Evolutionary conservation across 2,113 vertebrate genomes (phyloP), one percentile per base, ranked within the genome.

Genomic region (Reinhardtius hippoglossoides): DNA sequence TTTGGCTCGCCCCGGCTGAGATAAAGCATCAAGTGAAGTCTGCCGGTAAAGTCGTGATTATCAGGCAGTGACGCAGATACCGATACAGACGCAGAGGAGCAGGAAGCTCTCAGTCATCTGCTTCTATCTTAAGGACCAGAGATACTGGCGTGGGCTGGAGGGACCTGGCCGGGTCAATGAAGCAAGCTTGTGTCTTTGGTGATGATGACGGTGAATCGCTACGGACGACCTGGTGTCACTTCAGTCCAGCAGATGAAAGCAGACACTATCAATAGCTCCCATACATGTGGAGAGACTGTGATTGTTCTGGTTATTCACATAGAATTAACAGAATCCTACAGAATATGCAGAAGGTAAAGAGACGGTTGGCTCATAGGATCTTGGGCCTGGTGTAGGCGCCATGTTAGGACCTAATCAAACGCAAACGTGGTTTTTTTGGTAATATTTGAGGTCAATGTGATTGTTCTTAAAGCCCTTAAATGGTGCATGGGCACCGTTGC

Each of bases 1-100:
- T 89, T 79, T 81, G 78, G 85, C 77, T 50, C 73, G 63, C 54
- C 80, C 35, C 8, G 23, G 56, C 35, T 57, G 14, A 91, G 92
- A 93, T 93, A 91, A 87, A 75, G 79, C 83, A 83, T 86, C 80
- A 81, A 86, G 89, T 82, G 81, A 75, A 74, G 86, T 50, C 88
- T 92, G 86, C 82, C 69, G 59, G 83, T 92, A 87, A 90, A 87
- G 80, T 81, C 48, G 27, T 35, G 67, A 83, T 81, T 90, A 92
- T 91, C 92, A 89, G 87, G 21, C 74, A 23, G 35, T 80, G 86
- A 87, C 66, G 70, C 78, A 85, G 88, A 88, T 63, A 74, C 50
- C 59, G 59, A 86, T 89, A 44, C 20, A 14, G 74, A 84, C 84
- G 66, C 72, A 76, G 75, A 78, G 73, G 72, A 88, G 76, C 78